Percentiles rank a stretch among this genome's conserved stretches.
Conservation (phyloP, 2,113 vertebrate species). For the Nothobranchius kuhntae region DNA sequence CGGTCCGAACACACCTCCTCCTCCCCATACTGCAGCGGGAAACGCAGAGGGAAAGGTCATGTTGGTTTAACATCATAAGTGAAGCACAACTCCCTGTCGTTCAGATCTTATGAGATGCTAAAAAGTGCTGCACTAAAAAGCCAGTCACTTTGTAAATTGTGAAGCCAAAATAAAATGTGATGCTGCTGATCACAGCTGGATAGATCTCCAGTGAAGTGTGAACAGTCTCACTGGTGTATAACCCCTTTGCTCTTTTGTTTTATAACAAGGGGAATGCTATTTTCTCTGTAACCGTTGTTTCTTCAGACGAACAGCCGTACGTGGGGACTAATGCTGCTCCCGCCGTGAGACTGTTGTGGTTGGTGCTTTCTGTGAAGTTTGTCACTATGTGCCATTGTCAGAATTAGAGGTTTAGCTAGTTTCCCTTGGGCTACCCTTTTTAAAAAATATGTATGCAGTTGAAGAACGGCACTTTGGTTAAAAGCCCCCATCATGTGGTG, state of each 20-base stretch:
- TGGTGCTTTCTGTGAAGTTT: slow-evolving; percentile 14
- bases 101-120: slow-evolving; percentile 22
- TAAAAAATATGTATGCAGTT: slow-evolving; percentile 41
- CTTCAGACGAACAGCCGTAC: slow-evolving; percentile 10
- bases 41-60: slow-evolving; percentile 51
- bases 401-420: slow-evolving; percentile 16
- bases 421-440: slow-evolving; percentile 21
- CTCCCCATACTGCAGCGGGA: slow-evolving; percentile 83
- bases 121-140: not conserved
- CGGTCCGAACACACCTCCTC: slow-evolving; percentile 89
- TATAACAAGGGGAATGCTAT: slow-evolving; percentile 9
- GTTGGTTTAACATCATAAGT: slow-evolving; percentile 35
- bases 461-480: slow-evolving; percentile 43
- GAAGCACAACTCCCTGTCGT: slow-evolving; percentile 27
- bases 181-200: slow-evolving; percentile 44
- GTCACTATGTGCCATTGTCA: not conserved
- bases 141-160: not conserved
- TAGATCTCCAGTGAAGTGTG: slow-evolving; percentile 2
- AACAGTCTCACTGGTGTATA: slow-evolving; percentile 5
- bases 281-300: not conserved
- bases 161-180: not conserved
- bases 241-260: slow-evolving; percentile 9
- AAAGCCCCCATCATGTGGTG: slow-evolving; percentile 45
- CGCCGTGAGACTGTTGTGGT: not conserved
- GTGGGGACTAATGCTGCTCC: slow-evolving; percentile 9